These are phyloP conservation scores for Amphiduros pacificus DNA, from an alignment of 2,888 invertebrate genomes.

Conservation along the genomic window DNA sequence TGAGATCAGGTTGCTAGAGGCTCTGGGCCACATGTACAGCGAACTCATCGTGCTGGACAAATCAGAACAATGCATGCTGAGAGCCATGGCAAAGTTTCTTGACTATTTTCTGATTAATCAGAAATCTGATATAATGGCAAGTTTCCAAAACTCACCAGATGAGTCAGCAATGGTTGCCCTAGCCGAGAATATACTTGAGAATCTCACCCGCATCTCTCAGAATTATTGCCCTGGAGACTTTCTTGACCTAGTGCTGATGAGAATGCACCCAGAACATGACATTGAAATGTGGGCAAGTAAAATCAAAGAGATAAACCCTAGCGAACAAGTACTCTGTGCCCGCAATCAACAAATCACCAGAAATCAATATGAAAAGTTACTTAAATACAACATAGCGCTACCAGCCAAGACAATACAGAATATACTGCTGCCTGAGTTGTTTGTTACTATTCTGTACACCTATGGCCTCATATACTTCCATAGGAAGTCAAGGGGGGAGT, in stretches of 20 bases:
- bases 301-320: too few species aligned
- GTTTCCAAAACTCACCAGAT: not conserved
- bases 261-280: not conserved
- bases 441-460: not conserved
- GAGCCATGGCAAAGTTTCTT: not conserved
- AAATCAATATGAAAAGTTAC: too few species aligned
- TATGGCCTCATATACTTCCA: not conserved
- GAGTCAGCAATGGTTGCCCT: not conserved
- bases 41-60: not conserved
- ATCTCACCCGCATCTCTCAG: not conserved
- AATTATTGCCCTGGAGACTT: not conserved
- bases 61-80: not conserved
- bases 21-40: not conserved
- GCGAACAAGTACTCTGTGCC: too few species aligned
- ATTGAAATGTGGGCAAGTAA: too few species aligned
- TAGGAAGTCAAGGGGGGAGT: not conserved
- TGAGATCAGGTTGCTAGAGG: not conserved
- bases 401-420: not conserved
- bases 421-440: not conserved
- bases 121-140: not conserved
- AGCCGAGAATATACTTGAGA: not conserved
- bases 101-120: not conserved
- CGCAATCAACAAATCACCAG: too few species aligned
- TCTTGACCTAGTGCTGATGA: not conserved
- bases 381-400: too few species aligned